Evolutionary conservation across 2,888 invertebrate species (phyloP), one percentile per base, ranked within the genome.

Genomic region (Stegophylla sp.): DNA sequence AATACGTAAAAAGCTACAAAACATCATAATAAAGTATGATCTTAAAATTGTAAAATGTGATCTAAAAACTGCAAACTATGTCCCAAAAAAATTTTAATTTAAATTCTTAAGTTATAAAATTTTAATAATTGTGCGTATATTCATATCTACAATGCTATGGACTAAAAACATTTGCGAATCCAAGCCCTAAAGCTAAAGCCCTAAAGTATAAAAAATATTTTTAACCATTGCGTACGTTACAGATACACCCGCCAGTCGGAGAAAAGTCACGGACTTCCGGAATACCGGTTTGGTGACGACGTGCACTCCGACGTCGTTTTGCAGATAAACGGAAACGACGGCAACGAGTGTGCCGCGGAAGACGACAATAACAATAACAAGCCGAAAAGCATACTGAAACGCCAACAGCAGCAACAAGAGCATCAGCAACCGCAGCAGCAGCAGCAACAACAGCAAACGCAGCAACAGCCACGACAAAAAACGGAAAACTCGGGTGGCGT

Each of bases 391-490:
- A 83, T 83, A 64, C 64, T 83, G 13, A 81, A 81, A 45, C 71
- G 67, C 4, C 79, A 82, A 5, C 72, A 77, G 79, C 84, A 83
- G 61, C 82, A 51, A 23, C 51, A 63, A 23, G 41, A 71, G 13
- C n/a, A 59, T 0, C 63, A 45, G 7, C 28, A 20, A 3, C 45
- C 26, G 5, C 28, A 48, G 12, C 48, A 7, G 4, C 12, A 26
- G 2, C 34, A 85, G 76, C 86, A 87, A 4, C 71, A 75, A 64
- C 84, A 84, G 56, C 82, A 63, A 2, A 23, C 20, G 34, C 56
- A 53, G 2, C 53, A 72, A 4, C 23, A 87, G 26, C 85, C 85
- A 82, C 86, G 85, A 61, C 83, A 87, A 20, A 85, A 76, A 86
- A 87, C 4, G 66, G 73, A 71, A 84, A 83, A 59, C 82, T 43